Evolutionary conservation across 2,888 invertebrate genomes (phyloP), one percentile per base, ranked within the genome.

Genomic region (Athalia cordata): DNA sequence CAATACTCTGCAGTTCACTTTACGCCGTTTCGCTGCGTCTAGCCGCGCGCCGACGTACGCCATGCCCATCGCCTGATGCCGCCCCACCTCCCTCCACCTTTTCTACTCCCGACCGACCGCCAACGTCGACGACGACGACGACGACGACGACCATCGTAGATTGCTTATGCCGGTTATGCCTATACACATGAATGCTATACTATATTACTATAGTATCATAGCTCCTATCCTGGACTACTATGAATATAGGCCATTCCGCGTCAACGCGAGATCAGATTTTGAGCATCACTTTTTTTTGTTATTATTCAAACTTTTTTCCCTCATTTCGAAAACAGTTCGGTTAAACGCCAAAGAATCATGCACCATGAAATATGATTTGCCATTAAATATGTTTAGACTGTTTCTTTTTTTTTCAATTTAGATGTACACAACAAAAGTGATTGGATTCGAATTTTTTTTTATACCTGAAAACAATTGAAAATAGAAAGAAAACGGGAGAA

Each of bases 61-160:
- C 72, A 72, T 72, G 29, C 29, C 29, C 29, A 29, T 29, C 29
- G 29, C 29, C 29, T 29, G 29, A 29, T 29, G 29, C 29, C 57
- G 57, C 59, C 52, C 68, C 57, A 57, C 57, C 72, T 47, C 59
- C 47, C 78, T 15, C 65, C 55, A 57, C 78, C 79, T 67, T 57
- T 78, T 68, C 78, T 77, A 77, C 77, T 50, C 4, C 78, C 29
- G 62, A 67, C 67, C 74, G 76, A 45, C 49, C 49, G 43, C 15
- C 70, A 43, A 15, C 72, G 77, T 76, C 79, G 76, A 77, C 55
- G 47, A 77, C 79, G 76, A 77, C 55, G 47, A 67, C 67, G 66
- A 77, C 78, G 52, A 70, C 65, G 55, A 61, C n/a, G 72, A 76
- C 59, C 65, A 75, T 76, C 55, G 79, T 80, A 72, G 59, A 70